Conservation (phyloP, 2,797 vertebrate genomes). For the Vespertilio murinus region DNA sequence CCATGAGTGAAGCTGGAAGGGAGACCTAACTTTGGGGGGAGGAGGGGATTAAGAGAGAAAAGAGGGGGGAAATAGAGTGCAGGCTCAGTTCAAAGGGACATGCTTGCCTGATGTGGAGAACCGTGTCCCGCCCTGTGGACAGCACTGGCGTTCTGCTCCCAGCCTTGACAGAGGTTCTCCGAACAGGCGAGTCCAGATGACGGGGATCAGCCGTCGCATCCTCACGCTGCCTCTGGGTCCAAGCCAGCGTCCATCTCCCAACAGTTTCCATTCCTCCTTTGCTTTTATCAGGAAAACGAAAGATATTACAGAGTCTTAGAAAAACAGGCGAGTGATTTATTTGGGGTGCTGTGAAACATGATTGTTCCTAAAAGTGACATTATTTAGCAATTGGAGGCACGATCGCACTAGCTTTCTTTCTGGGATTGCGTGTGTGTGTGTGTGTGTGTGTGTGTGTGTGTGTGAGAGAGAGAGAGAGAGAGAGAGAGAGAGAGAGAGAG, state of each 20-base stretch:
- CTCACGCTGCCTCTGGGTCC: neutral
- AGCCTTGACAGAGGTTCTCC: neutral
- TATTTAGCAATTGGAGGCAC: neutral
- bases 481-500: too few relatives aligned
- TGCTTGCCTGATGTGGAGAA: neutral
- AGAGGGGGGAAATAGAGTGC: neutral
- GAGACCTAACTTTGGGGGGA: neutral
- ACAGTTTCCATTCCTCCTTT: neutral
- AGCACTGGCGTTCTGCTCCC: too few relatives aligned
- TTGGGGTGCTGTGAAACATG: neutral
- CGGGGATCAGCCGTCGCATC: too few relatives aligned
- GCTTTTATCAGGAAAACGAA: neutral
- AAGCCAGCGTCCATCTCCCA: neutral
- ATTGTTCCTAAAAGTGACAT: slow-evolving; percentile 33
- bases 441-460: neutral
- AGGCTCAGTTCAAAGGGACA: neutral
- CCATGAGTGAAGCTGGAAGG: neutral
- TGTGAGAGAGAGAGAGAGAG: too few relatives aligned
- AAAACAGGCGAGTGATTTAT: neutral
- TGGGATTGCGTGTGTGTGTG: neutral
- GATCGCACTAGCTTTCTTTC: slow-evolving; percentile 2
- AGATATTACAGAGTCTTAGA: neutral
- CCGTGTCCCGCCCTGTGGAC: neutral
- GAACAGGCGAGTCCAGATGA: neutral
- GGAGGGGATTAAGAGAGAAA: neutral